Conservation (phyloP, 2,797 vertebrate species). For the Delichon dasypus region DNA sequence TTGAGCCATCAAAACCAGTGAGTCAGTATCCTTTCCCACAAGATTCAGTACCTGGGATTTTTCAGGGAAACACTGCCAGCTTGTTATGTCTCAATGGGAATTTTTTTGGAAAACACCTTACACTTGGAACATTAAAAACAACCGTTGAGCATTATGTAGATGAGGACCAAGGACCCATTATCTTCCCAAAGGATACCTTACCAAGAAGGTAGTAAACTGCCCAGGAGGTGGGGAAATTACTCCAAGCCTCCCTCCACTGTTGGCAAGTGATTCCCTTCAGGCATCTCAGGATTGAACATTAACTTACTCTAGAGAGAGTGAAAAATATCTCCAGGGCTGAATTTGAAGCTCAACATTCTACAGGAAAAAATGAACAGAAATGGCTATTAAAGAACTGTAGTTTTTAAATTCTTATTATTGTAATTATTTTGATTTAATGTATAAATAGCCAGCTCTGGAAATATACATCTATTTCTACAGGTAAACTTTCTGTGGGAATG, state of each 20-base stretch:
- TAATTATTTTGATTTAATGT: neutral
- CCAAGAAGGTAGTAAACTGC: neutral
- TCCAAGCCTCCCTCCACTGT: neutral
- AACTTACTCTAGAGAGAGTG: neutral
- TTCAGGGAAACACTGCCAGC: conserved; percentile 43
- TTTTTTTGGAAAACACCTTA: conserved; percentile 63
- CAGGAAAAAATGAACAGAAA: neutral
- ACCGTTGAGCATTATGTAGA: neutral
- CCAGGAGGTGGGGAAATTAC: neutral
- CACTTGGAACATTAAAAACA: conserved; percentile 16
- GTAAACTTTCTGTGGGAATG: neutral
- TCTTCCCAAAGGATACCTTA: neutral
- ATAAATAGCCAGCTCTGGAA: neutral
- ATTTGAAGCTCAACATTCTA: neutral
- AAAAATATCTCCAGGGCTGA: neutral
- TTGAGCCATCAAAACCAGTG: conserved; percentile 13
- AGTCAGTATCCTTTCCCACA: conserved; percentile 54
- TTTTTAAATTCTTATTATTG: neutral
- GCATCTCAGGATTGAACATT: conserved; percentile 7
- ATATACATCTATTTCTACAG: neutral
- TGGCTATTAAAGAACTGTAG: neutral
- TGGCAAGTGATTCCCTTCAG: neutral
- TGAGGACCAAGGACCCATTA: neutral
- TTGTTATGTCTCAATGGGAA: conserved; percentile 18
- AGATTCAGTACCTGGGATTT: conserved; percentile 42